Evolutionary conservation across 53 echinoderm and acorn worm species (phyloP), one percentile per base, ranked within the genome.

Genomic region (Holothuria scabra): DNA sequence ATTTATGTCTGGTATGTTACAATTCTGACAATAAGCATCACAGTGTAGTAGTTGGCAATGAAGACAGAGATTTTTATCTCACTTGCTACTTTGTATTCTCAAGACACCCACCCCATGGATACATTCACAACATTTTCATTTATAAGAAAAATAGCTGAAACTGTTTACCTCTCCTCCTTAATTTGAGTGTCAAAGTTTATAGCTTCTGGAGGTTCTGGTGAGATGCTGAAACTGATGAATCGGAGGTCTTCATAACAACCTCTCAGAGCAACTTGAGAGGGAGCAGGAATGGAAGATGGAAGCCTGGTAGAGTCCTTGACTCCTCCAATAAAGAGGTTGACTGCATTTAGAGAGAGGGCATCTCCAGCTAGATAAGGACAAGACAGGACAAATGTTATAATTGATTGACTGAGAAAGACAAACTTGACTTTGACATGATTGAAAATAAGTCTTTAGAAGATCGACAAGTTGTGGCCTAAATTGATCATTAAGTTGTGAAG

Each of bases 121-220:
- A 11, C 8, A 12, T 8, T 23, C 28, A 6, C 8, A 4, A 23
- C 8, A 62, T 25, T 12, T 62, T 62, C 12, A 28, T 12, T n/a
- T n/a, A 23, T n/a, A 62, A 5, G 8, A 28, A 33, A n/a, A 62
- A 6, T 18, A 62, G 0, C 8, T 62, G 0, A 18, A 18, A 0
- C 18, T 28, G 12, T 12, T 33, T 72, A 97, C 97, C 97, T 94
- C 63, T 97, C 94, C 19, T 68, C 80, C 58, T 79, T 86, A 28
- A 88, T 44, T 83, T 97, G 97, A 12, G 86, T 90, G 60, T 94
- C 89, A 76, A 94, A 92, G 78, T 97, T 82, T 22, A 97, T 90
- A n/a, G 94, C 82, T 59, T 94, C 90, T 13, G 97, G 94, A 28
- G 94, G 94, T 63, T 97, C 94, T 13, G 97, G 88, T 3, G 97